Conservation (phyloP, 2,888 invertebrate genomes). For the Antitype chi region DNA sequence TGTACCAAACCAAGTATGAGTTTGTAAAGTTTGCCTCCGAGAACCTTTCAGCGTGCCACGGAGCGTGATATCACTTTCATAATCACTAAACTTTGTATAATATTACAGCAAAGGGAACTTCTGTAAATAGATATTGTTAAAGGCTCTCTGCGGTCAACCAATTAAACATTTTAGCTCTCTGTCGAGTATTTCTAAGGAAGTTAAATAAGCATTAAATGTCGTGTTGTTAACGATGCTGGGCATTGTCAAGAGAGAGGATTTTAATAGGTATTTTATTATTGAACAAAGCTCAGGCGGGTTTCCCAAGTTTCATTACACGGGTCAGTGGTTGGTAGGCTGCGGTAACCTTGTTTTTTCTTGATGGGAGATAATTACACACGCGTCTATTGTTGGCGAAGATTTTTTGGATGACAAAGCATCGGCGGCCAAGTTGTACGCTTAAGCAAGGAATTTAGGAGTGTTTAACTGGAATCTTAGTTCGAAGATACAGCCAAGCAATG, state of each 20-base stretch:
- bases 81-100: conserved; percentile 42
- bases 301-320: conserved; percentile 60
- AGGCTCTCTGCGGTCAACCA: conserved; percentile 24
- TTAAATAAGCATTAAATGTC: conserved; percentile 23
- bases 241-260: conserved; percentile 35
- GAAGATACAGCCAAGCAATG: neutral
- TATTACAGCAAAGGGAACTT: conserved; percentile 28
- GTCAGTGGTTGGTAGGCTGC: conserved; percentile 48
- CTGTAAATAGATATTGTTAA: conserved; percentile 38
- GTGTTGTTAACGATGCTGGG: conserved; percentile 21
- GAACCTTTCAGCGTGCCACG: conserved; percentile 29
- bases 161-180: conserved; percentile 26
- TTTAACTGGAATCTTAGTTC: conserved; percentile 3
- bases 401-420: conserved; percentile 42
- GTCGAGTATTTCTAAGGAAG: conserved; percentile 26
- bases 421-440: neutral
- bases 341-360: conserved; percentile 46
- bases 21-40: conserved; percentile 28
- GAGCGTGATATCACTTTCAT: conserved; percentile 33
- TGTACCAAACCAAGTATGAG: conserved; percentile 9
- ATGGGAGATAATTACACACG: conserved; percentile 39
- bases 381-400: conserved; percentile 32
- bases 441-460: conserved; percentile 23
- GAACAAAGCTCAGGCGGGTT: conserved; percentile 51
- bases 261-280: conserved; percentile 46